Evolutionary conservation across 2,113 vertebrate genomes (phyloP).

Genomic region (Pantherophis guttatus): DNA sequence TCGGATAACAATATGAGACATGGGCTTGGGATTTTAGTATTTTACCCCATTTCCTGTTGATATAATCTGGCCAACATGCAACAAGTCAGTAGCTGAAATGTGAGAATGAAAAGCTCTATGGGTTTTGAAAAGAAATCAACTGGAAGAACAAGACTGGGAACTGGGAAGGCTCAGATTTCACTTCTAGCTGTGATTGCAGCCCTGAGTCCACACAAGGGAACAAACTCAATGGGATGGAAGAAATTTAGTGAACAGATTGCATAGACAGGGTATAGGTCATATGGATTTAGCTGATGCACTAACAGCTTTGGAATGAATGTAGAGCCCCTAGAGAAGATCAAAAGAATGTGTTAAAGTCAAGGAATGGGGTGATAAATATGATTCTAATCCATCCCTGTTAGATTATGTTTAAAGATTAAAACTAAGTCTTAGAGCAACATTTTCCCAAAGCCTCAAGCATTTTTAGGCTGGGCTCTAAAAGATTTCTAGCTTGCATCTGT

Average conservation of each 20-base stretch:
- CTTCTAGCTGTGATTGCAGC: background rate
- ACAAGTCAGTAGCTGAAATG: background rate
- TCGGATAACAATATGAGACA: conserved; percentile 12
- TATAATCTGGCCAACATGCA: conserved; percentile 6
- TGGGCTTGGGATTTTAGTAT: background rate
- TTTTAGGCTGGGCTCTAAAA: background rate
- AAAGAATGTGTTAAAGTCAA: background rate
- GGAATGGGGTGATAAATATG: background rate
- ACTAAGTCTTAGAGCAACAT: background rate
- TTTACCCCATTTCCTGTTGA: conserved; percentile 7
- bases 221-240: background rate
- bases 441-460: background rate
- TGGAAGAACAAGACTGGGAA: background rate
- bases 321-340: background rate
- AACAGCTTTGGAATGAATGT: background rate
- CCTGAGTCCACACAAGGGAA: background rate
- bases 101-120: background rate
- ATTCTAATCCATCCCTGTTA: background rate
- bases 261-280: background rate
- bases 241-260: background rate
- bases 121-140: conserved; percentile 4
- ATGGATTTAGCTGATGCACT: background rate
- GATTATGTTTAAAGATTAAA: background rate
- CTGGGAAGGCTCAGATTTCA: background rate
- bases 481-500: background rate